Conservation (phyloP, 2,797 vertebrate genomes). For the Rallus crepitans region DNA sequence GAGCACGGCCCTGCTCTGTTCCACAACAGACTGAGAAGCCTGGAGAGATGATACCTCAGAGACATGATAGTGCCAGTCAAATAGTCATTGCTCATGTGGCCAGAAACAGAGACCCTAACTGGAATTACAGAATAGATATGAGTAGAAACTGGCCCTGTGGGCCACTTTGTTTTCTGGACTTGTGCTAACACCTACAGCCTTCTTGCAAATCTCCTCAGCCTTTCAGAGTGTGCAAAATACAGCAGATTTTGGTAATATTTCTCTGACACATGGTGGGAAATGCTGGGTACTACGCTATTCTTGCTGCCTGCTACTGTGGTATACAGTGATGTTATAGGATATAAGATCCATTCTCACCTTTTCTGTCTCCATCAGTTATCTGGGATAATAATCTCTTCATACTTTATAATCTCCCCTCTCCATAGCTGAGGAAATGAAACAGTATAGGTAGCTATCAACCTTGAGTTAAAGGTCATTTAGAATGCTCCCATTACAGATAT, state of each 20-base stretch:
- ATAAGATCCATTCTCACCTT: conserved; percentile 78
- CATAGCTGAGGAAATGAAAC: conserved; percentile 67
- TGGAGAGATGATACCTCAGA: neutral
- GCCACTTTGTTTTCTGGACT: neutral
- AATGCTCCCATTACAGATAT: conserved; percentile 80
- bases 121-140: neutral
- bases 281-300: neutral
- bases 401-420: neutral
- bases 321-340: conserved; percentile 81
- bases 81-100: neutral
- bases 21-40: neutral
- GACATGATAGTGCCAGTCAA: neutral
- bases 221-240: neutral
- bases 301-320: neutral
- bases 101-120: neutral
- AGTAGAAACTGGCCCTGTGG: neutral
- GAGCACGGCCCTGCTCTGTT: neutral
- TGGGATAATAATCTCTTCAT: conserved; percentile 78
- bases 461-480: conserved; percentile 78
- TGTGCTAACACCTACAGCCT: neutral
- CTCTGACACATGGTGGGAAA: neutral
- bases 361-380: conserved; percentile 81
- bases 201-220: neutral
- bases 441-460: conserved; percentile 77
- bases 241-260: neutral